Base-by-base conservation (phyloP, 2,797 vertebrate species). In the Pangasius djambal region DNA sequence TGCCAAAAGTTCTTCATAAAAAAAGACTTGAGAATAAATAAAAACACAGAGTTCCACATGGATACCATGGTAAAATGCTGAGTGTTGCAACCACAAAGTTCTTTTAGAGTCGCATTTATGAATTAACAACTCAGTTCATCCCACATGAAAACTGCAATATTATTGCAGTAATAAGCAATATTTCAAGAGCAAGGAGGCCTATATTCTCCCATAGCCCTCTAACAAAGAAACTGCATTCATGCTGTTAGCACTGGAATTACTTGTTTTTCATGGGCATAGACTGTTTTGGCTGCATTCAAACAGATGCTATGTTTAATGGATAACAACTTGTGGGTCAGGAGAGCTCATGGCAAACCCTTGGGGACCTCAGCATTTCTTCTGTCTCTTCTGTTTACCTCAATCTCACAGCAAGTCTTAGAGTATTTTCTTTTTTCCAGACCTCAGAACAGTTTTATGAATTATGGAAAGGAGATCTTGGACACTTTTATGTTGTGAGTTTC, bases 381-480 rank as follows among this genome's bases (percentile, higher is more conserved):
- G 44, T 37, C 67, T 31, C 86, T 25, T n/a, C n/a, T 34, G 59
- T 87, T 63, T 50, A 50, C 74, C 40, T 25, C 31, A 12, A 20
- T 8, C 16, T 72, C 12, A 77, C 12, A 77, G 44, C 44, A 77
- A 28, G 40, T 75, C 9, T 75, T 28, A 44, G 34, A 72, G 40
- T 25, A 9, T 34, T 75, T 25, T 75, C 22, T 75, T 75, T 75
- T 48, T 48, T 28, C 25, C 55, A 20, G 59, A 82, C 78, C 9
- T 86, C 69, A 83, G 61, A 50, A 70, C 89, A 70, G 50, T 25
- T 37, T 83, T 22, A 88, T 91, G 69, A 85, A 82, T 92, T 88
- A 75, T 75, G 74, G 25, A 77, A 77, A 48, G 44, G 31, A 81
- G 31, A 20, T 37, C 59, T 81, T 13, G 31, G 78, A 31, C 74